A percentile compares a stretch with the other conserved stretches of the same genome.
phyloP scores from a whole-genome alignment of 2,888 invertebrate species.

The Eilema sororculum region DNA sequence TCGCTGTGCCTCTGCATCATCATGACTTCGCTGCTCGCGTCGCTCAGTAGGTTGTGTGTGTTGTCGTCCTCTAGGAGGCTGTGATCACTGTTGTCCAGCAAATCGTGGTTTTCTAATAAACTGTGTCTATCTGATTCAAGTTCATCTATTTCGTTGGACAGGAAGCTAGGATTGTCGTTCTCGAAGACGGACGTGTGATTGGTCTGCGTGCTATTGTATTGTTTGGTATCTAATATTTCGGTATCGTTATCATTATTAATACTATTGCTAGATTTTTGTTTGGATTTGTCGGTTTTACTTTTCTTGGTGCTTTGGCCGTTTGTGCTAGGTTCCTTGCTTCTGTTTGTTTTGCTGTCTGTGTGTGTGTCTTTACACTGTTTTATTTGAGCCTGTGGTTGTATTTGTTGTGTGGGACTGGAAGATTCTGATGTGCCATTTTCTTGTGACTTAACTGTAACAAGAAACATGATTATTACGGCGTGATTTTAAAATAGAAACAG shows the following conservation, averaged over 20 bases:
- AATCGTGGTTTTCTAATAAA: constrained; percentile 80
- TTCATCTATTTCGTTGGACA: constrained; percentile 80
- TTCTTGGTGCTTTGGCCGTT: constrained; percentile 75
- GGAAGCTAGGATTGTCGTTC: constrained; percentile 71
- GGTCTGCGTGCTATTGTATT: constrained; percentile 46
- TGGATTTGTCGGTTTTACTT: constrained; percentile 83
- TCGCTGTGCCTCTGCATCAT: constrained; percentile 80
- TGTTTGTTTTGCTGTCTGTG: constrained; percentile 73
- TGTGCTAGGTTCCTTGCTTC: constrained; percentile 83
- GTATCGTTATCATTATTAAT: constrained; percentile 72
- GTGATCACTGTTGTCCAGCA: constrained; percentile 82
- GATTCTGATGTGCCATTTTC: constrained; percentile 85
- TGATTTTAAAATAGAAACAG: background rate
- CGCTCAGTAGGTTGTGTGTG: constrained; percentile 76
- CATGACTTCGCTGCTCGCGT: constrained; percentile 72
- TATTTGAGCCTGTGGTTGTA: constrained; percentile 81
- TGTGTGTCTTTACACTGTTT: constrained; percentile 81
- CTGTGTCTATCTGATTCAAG: constrained; percentile 84
- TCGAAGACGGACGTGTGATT: constrained; percentile 74
- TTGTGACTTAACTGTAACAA: constrained; percentile 80
- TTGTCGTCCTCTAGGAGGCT: constrained; percentile 78
- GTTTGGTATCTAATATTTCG: constrained; percentile 52
- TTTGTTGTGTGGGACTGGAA: constrained; percentile 79
- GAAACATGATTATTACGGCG: background rate
- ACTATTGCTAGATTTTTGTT: constrained; percentile 84